Conservation (phyloP, 2,888 invertebrate genomes). For the Noctuana brunneofusca region DNA sequence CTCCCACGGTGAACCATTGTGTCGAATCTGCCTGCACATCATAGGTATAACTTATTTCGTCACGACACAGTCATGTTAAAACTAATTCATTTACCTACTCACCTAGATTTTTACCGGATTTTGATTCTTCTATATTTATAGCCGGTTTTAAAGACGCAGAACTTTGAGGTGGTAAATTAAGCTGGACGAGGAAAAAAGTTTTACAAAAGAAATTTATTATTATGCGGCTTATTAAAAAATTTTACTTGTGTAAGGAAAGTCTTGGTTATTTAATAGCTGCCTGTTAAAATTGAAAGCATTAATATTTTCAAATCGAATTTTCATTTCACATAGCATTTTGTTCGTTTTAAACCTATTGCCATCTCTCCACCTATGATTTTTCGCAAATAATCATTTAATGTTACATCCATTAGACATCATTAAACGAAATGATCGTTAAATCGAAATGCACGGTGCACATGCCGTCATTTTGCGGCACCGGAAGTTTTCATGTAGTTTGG, state of each 20-base stretch:
- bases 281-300: too few relatives aligned
- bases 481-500: constrained; percentile 16
- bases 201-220: background rate
- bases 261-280: too few relatives aligned
- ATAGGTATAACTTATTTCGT: too few relatives aligned
- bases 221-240: background rate
- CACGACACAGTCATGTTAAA: too few relatives aligned
- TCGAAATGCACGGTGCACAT: constrained; percentile 1
- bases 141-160: constrained; percentile 3
- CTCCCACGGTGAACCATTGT: too few relatives aligned
- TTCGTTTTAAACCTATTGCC: background rate
- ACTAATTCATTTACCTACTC: too few relatives aligned
- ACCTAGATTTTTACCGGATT: constrained; percentile 6
- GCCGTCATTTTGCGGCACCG: background rate
- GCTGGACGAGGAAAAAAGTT: background rate
- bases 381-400: background rate
- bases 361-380: background rate
- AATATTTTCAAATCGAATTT: too few relatives aligned
- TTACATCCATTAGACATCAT: background rate
- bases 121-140: constrained; percentile 14
- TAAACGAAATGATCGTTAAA: background rate
- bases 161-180: constrained; percentile 6
- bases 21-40: too few relatives aligned
- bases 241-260: background rate
- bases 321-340: too few relatives aligned